Base-by-base conservation (phyloP, 1,140 invertebrate genomes). In the Aphidius ervi region DNA sequence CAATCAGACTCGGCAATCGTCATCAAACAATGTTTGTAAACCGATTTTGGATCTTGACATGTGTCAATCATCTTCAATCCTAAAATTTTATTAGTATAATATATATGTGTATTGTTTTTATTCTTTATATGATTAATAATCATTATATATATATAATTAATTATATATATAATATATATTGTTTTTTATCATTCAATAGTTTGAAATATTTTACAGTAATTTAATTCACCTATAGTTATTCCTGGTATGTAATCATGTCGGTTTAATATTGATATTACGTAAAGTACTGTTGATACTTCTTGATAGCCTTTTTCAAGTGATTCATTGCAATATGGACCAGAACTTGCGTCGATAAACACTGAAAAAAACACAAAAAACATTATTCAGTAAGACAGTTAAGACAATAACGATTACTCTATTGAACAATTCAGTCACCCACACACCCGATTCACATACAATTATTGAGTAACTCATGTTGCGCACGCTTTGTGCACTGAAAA, bases 341-440 rank as follows among this genome's bases (percentile, higher is more conserved):
- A 68, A 65, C 78, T 78, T 5, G 68, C 65, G 23, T 81, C 77
- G 43, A 80, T 69, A 23, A 82, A 77, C 31, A 76, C 81, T 82
- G 56, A 42, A 70, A 65, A 61, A 48, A 9, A 56, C 45, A 7
- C 37, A 50, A 61, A 40, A 5, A 20, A 42, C 9, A 58, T 61
- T 46, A 61, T 58, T 16, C 0, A 56, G 16, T 0, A 16, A 16
- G 16, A 16, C 16, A 16, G 16, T 16, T 16, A 16, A 16, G 16
- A 16, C 16, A 16, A n/a, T n/a, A n/a, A n/a, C n/a, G n/a, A n/a
- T n/a, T n/a, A n/a, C n/a, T n/a, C n/a, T n/a, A n/a, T n/a, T n/a
- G n/a, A n/a, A n/a, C n/a, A n/a, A n/a, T n/a, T n/a, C n/a, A n/a
- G n/a, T n/a, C n/a, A n/a, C n/a, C n/a, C n/a, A n/a, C n/a, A n/a